Evolutionary conservation across 2,797 vertebrate genomes (phyloP).

Genomic region (Argya squamiceps): DNA sequence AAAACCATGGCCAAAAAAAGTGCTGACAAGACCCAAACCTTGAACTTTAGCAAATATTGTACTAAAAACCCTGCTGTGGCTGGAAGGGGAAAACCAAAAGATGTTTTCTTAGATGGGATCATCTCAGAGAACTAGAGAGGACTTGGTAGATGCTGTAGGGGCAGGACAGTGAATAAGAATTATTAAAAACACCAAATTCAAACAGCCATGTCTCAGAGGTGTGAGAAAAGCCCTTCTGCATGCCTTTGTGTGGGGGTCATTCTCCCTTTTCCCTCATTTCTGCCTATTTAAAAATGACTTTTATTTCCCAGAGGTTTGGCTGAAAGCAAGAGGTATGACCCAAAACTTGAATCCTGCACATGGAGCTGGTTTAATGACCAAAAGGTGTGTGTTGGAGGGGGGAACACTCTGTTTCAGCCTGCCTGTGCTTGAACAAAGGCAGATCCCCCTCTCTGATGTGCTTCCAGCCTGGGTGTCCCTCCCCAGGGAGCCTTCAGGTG

Average conservation of each 20-base stretch:
- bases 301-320: not conserved
- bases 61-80: not conserved
- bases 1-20: not conserved
- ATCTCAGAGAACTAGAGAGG: not conserved
- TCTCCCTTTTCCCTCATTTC: not conserved
- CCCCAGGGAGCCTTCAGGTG: not conserved
- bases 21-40: not conserved
- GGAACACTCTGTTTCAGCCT: rapidly evolving
- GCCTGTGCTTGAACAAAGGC: not conserved
- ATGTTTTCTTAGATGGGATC: not conserved
- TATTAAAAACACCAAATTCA: not conserved
- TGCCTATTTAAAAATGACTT: not conserved
- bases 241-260: too few relatives aligned
- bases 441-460: not conserved
- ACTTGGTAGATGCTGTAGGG: not conserved
- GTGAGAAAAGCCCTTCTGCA: not conserved
- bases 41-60: not conserved
- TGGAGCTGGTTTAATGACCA: not conserved
- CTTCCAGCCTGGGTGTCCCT: not conserved
- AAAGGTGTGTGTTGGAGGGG: not conserved
- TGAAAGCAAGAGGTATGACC: not conserved
- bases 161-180: not conserved
- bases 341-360: not conserved
- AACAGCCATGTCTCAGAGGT: not conserved
- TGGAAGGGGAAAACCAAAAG: not conserved